phyloP scores from a whole-genome alignment of 2,797 vertebrate genomes.

The Thalassophryne amazonica region DNA sequence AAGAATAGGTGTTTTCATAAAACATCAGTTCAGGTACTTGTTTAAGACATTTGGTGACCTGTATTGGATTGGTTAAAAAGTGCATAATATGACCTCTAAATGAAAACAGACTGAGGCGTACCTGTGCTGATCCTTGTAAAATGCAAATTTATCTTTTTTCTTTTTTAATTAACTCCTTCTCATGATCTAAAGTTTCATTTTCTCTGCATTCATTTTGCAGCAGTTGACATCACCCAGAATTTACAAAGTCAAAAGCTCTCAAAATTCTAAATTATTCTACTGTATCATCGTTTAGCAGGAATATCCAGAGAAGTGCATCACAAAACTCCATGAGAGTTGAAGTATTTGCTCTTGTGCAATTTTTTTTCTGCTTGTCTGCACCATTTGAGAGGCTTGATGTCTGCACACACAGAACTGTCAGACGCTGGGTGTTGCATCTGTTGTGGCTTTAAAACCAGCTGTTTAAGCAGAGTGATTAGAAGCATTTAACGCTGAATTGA shows the following conservation, averaged over 20 bases:
- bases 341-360: background rate
- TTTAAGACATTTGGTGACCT: too few species aligned
- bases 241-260: background rate
- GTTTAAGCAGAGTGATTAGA: background rate
- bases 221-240: background rate
- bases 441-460: constrained; percentile 1
- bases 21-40: too few species aligned
- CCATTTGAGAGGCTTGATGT: background rate
- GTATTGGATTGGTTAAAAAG: too few species aligned
- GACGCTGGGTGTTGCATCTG: background rate
- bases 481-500: background rate
- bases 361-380: background rate
- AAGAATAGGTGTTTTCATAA: too few species aligned
- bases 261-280: background rate
- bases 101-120: too few species aligned
- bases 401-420: background rate
- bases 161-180: background rate
- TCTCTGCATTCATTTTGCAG: background rate
- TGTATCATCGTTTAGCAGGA: background rate
- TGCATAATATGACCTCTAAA: too few species aligned
- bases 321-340: background rate
- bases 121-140: too few species aligned
- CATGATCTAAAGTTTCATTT: background rate
- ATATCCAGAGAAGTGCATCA: background rate
- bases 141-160: background rate